Evolutionary conservation across 2,888 invertebrate genomes (phyloP), one percentile per base, ranked within the genome.

Genomic region (Drosophila trichaetosa): DNA sequence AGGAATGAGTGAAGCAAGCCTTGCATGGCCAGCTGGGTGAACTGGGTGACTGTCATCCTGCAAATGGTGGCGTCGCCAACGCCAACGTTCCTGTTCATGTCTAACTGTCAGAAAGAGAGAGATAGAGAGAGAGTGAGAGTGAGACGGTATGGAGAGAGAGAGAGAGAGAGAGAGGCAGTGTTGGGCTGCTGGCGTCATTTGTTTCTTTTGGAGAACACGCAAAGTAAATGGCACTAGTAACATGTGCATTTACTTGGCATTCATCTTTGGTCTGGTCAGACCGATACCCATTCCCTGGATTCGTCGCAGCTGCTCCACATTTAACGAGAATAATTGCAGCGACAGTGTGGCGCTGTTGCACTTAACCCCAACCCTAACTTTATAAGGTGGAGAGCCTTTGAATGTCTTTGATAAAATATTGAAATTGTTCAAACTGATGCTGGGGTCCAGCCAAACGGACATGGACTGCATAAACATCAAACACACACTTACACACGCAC

Each of bases 321-420:
- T 89, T 83, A 79, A 78, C 77, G 82, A 89, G 88, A 90, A 87
- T 90, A 90, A 90, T 88, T 87, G 89, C 90, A 88, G 88, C 88
- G 88, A 80, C 88, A 82, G 64, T 68, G 67, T 84, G 88, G 90
- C 88, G 88, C 90, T 87, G 81, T 73, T 90, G 87, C 89, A 89
- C 87, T 88, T 88, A 88, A 69, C 80, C 83, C 76, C n/a, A 38
- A 56, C 60, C 73, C 63, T 40, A 51, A 63, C 16, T 16, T 38
- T 18, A 34, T 31, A 33, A 34, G 13, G 33, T 13, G 21, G 42
- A 48, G 49, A 80, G 76, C 74, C 87, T 87, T 80, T 86, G 83
- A 88, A 87, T 86, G 83, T 86, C 83, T 90, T 87, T 87, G 87
- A 87, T 87, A 81, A 87, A 87, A 90, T 87, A 87, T 87, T 87